A percentile compares a stretch with the other conserved stretches of the same genome.
These are phyloP conservation scores for Drosophila merina DNA, from an alignment of 2,888 invertebrate genomes.

Conservation along the genomic window DNA sequence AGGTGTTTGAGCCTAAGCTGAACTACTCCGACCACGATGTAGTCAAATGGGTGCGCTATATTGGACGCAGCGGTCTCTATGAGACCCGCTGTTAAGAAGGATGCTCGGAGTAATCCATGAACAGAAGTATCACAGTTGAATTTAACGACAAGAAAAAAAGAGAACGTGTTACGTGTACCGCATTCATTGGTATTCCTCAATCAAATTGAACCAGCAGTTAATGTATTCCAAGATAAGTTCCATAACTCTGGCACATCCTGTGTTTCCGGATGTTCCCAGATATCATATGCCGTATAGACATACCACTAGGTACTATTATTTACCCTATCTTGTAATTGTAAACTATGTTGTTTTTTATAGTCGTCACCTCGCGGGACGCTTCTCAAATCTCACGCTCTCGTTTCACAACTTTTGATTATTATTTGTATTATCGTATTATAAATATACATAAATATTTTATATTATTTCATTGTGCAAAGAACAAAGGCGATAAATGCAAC, in stretches of 20 bases:
- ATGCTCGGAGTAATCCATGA: conserved; percentile 16
- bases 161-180: conserved; percentile 35
- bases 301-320: conserved; percentile 60
- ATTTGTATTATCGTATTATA: conserved; percentile 49
- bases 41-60: conserved; percentile 99
- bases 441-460: conserved; percentile 39
- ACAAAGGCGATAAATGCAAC: conserved; percentile 45
- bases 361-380: conserved; percentile 48
- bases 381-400: conserved; percentile 64
- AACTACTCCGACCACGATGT: conserved; percentile 99
- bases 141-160: conserved; percentile 35
- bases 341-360: conserved; percentile 58
- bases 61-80: conserved; percentile 99
- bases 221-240: conserved; percentile 73
- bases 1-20: conserved; percentile 99
- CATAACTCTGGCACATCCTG: conserved; percentile 28
- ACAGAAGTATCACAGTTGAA: conserved; percentile 57
- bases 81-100: conserved; percentile 96
- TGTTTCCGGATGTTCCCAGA: conserved; percentile 10
- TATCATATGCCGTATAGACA: conserved; percentile 51
- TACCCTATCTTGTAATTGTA: conserved; percentile 47
- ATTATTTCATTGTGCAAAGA: conserved; percentile 42
- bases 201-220: conserved; percentile 71
- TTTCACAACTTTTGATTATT: conserved; percentile 34
- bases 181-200: conserved; percentile 66